Evolutionary conservation across 2,888 invertebrate genomes (phyloP), one percentile per base, ranked within the genome.

Genomic region (Orthonevra nobilis): DNA sequence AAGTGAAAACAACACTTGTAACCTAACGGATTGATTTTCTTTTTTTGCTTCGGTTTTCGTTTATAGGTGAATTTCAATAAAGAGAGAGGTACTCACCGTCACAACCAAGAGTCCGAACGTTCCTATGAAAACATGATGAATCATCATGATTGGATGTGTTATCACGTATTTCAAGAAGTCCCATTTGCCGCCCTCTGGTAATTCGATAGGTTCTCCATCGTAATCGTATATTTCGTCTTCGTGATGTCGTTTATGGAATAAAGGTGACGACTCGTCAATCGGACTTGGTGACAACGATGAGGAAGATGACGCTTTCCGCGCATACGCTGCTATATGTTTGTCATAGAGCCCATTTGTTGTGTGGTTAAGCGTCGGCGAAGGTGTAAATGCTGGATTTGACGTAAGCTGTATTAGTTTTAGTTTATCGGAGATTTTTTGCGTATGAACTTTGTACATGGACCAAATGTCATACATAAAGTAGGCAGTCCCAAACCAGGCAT

Each of bases 391-490:
- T 3, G 83, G 81, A 48, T 82, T 46, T 7, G 85, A 83, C 64
- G 85, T 83, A 14, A 87, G 52, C 2, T 86, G 85, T 82, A 87
- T 84, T 52, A 87, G 60, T 19, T 86, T 86, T 70, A 89, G 69
- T 81, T 88, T 88, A 66, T 89, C 88, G 72, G 88, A 86, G 3
- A 89, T 87, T 83, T 89, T 88, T 77, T 89, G 88, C 9, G 86
- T 87, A 85, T 92, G 92, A 72, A 94, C 94, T 88, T 92, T 91
- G 83, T 94, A 94, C 94, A 94, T 94, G 14, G 93, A 93, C 93
- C 94, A 93, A 81, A 94, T 93, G 87, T 94, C 94, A 84, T 94
- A 94, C 89, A 94, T 92, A 88, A 94, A 94, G 88, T 94, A 94
- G 0, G 94, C 93, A 26, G 94, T 93, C 1, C 94, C 94, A 86